Evolutionary conservation across 2,797 vertebrate species (phyloP), one percentile per base, ranked within the genome.

Genomic region (Eupleurogrammus muticus): DNA sequence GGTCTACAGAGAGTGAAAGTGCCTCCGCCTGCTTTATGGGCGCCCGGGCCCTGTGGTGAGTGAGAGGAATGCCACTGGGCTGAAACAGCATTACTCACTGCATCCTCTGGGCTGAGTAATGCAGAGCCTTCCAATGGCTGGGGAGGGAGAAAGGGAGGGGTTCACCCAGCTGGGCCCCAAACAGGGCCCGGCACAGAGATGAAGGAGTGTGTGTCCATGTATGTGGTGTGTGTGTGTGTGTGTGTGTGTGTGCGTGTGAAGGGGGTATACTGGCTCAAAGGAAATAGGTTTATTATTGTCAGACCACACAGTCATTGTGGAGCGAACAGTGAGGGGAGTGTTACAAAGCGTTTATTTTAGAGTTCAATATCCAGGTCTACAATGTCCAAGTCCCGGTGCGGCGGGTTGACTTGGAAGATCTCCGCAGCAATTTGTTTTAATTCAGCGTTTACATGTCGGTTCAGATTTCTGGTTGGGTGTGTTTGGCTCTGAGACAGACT

Each of bases 81-180:
- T 83, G 72, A 84, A 84, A 77, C 63, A 52, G 80, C 68, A 78
- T 86, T 78, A 86, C 63, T 75, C 69, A 72, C 73, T 81, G 71
- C 70, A 80, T 88, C 81, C 78, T 71, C 75, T 34, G 70, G 38
- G 62, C 66, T 70, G 36, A 85, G 70, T 61, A 72, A 77, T 17
- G 14, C 7, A 16, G 63, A 78, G 75, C 82, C 62, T 70, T 79
- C 60, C 68, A 48, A 77, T 7, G 4, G 70, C 66, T 48, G 59
- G 64, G 47, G 58, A 73, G 42, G 64, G 61, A n/a, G n/a, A 66
- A 64, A 68, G 73, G 84, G 88, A 82, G 70, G 65, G 72, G 75
- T 76, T 60, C 55, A 50, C 49, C 66, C 63, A 71, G 67, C 47
- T 32, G 11, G 72, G 73, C 67, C 73, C 65, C 57, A 64, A 78